Evolutionary conservation across 2,888 invertebrate genomes (phyloP), one percentile per base, ranked within the genome.

Genomic region (Thymelicus acteon): DNA sequence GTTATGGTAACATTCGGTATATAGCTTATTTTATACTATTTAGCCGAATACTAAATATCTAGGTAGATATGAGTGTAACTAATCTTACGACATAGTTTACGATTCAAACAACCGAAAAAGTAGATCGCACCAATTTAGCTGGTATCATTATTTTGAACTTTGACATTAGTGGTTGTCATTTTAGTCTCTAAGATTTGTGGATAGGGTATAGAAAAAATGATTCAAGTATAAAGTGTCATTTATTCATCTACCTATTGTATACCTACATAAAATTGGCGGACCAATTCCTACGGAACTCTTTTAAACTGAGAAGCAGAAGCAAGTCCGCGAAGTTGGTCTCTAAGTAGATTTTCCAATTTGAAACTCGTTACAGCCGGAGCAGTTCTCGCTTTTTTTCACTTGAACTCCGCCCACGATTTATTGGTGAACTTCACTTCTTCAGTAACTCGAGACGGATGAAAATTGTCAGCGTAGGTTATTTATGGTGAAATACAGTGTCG

Each of bases 331-430:
- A 84, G 81, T 83, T 82, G 77, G 75, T 80, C 75, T 81, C 82
- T 82, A 85, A 87, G 88, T 88, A 87, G 85, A 87, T 86, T 90
- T 89, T 90, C 90, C 90, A 89, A 91, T 90, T 90, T 88, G 82
- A 85, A 89, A 88, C 86, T 90, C 88, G 87, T 90, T 88, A 85
- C 85, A 76, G 72, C 54, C 73, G 67, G 72, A 75, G 68, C 77
- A 73, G 75, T 73, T 72, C 74, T 65, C 72, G 76, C 73, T 81
- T 76, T 88, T 89, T 82, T 91, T 91, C 90, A 90, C 90, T 91
- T 88, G 87, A 80, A 82, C 86, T 81, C 74, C 62, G 74, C 76
- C 73, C 71, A 74, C 79, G 85, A 90, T 90, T 91, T 90, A 91
- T 91, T 75, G 86, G 77, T 57, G 69, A 89, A 90, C 82, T 89